A percentile compares a stretch with the other conserved stretches of the same genome.
phyloP scores from a whole-genome alignment of 2,797 vertebrate species.

The Sebastes vulpes region DNA sequence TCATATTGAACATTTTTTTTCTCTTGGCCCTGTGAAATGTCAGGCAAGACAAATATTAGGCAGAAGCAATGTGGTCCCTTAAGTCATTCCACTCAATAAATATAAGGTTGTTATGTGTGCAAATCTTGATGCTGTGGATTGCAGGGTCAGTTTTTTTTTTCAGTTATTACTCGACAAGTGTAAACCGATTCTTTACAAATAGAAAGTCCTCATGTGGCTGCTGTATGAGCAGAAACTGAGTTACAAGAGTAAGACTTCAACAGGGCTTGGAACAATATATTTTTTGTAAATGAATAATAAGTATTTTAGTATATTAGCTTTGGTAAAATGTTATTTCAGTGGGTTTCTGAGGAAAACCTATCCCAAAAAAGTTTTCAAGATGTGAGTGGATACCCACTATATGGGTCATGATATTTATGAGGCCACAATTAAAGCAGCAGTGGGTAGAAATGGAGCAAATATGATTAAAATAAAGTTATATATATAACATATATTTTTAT shows the following conservation, averaged over 20 bases:
- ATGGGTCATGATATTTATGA: neutral
- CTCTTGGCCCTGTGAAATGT: constrained; percentile 5
- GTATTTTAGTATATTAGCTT: neutral
- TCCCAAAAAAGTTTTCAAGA: neutral
- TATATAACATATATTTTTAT: no score
- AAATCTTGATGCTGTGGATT: constrained; percentile 7
- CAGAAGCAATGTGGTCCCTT: neutral
- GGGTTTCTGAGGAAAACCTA: neutral
- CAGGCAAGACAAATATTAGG: constrained; percentile 12
- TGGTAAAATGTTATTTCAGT: neutral
- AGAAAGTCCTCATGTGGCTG: neutral
- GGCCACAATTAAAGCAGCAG: neutral
- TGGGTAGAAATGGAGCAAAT: no score
- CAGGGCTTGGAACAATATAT: neutral
- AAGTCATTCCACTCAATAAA: constrained; percentile 7
- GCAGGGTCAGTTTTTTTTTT: neutral
- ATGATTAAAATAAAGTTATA: no score
- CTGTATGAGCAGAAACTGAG: neutral
- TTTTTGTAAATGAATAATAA: neutral
- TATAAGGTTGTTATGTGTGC: neutral
- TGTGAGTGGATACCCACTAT: neutral
- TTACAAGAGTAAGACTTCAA: neutral
- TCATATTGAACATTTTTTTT: constrained; percentile 8
- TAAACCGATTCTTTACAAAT: neutral
- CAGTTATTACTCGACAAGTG: neutral